These are phyloP conservation scores for Meloidogyne exigua DNA, from an alignment of 1,140 invertebrate species.

Conservation along the genomic window DNA sequence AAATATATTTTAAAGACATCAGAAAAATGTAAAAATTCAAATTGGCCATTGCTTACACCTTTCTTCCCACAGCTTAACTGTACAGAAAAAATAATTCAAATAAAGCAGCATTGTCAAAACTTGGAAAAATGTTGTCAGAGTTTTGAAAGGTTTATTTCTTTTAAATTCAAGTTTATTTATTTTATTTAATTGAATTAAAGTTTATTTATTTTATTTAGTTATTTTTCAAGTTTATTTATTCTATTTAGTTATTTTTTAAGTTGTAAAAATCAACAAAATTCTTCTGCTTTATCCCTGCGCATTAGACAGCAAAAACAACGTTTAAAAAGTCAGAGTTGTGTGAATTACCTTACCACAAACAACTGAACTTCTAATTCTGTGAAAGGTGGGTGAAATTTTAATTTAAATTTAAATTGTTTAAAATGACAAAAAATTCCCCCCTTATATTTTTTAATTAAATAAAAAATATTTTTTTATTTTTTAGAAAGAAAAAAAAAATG, in stretches of 20 bases:
- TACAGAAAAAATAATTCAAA: not conserved
- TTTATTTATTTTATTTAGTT: not conserved
- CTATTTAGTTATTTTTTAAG: too few relatives aligned
- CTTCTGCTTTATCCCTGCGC: constrained; percentile 15
- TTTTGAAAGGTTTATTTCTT: constrained; percentile 18
- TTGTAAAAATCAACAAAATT: constrained; percentile 15
- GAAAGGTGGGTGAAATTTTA: too few relatives aligned
- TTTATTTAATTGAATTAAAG: too few relatives aligned
- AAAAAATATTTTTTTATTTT: not conserved
- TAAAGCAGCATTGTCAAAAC: constrained; percentile 28
- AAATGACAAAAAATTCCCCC: not conserved
- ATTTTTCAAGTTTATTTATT: not conserved
- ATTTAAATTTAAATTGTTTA: too few relatives aligned
- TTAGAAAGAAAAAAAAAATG: not conserved
- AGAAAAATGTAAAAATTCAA: constrained; percentile 7
- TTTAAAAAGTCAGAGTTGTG: constrained; percentile 22
- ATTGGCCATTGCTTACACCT: constrained; percentile 20
- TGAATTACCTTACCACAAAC: not conserved
- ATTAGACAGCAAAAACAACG: constrained; percentile 14
- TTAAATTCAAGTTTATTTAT: not conserved
- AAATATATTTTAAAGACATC: not conserved
- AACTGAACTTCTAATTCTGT: not conserved
- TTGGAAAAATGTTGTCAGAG: constrained; percentile 26
- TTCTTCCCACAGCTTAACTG: constrained; percentile 11
- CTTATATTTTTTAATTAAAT: not conserved